phyloP scores from a whole-genome alignment of 2,888 invertebrate species.

The Leptinotarsa haldemani region DNA sequence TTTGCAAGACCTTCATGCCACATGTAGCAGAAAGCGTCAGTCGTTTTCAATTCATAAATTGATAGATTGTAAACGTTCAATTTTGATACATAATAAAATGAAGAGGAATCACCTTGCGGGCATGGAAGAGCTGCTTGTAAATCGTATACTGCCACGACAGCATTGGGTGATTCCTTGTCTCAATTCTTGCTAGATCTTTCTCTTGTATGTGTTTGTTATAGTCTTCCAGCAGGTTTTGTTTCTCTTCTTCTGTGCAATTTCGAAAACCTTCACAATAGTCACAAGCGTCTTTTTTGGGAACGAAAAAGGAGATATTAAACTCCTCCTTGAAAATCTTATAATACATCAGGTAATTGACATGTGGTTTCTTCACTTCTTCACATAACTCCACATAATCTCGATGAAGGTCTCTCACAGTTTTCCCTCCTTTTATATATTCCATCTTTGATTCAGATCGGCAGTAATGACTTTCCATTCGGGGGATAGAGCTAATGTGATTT shows the following conservation, averaged over 20 bases:
- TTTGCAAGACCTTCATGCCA: conserved; percentile 39
- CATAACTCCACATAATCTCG: neutral
- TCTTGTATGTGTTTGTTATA: conserved; percentile 31
- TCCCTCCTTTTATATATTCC: neutral
- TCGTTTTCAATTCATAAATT: conserved; percentile 29
- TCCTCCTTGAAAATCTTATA: neutral
- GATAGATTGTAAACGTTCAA: conserved; percentile 41
- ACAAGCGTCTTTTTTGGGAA: conserved; percentile 7
- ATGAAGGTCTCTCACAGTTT: neutral
- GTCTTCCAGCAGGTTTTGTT: neutral
- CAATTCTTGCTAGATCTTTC: conserved; percentile 23
- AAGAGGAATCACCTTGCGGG: conserved; percentile 28
- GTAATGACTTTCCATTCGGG: neutral
- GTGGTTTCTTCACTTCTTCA: neutral
- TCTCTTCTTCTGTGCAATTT: neutral
- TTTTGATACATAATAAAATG: conserved; percentile 40
- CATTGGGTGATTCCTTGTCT: conserved; percentile 25
- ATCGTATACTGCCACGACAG: conserved; percentile 21
- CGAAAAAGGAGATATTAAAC: conserved; percentile 5
- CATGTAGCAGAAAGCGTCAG: conserved; percentile 30
- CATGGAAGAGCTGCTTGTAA: conserved; percentile 22
- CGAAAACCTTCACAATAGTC: neutral
- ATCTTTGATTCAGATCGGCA: neutral
- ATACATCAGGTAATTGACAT: neutral
- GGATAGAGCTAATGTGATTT: neutral